A percentile compares a stretch with the other conserved stretches of the same genome.
Evolutionary conservation across 2,888 invertebrate genomes (phyloP).

Genomic region (Ethmia dodecea): DNA sequence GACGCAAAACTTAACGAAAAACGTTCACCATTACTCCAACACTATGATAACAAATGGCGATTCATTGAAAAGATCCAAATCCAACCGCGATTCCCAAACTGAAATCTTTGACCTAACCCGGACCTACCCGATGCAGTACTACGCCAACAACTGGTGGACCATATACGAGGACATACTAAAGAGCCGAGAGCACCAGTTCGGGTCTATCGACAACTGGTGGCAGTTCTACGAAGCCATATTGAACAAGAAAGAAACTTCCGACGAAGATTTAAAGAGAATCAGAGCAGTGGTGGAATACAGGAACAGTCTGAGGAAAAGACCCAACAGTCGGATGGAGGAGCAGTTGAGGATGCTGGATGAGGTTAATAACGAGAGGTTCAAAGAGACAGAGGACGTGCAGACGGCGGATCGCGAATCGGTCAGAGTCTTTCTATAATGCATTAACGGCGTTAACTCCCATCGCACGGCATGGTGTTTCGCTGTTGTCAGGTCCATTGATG

Average conservation of each 20-base stretch:
- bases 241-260: slow-evolving; percentile 41
- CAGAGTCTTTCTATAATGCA: slow-evolving; percentile 35
- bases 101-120: slow-evolving; percentile 62
- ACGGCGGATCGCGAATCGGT: slow-evolving; percentile 58
- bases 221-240: slow-evolving; percentile 59
- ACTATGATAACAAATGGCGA: slow-evolving; percentile 32
- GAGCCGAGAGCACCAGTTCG: slow-evolving; percentile 63
- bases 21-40: slow-evolving; percentile 38
- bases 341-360: slow-evolving; percentile 57
- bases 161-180: slow-evolving; percentile 67
- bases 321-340: slow-evolving; percentile 58
- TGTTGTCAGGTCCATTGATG: background rate
- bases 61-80: slow-evolving; percentile 34
- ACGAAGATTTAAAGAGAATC: slow-evolving; percentile 45
- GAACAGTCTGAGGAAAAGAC: slow-evolving; percentile 35
- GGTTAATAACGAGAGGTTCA: slow-evolving; percentile 51
- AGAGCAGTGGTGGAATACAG: slow-evolving; percentile 41
- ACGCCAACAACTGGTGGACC: slow-evolving; percentile 73
- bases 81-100: slow-evolving; percentile 30
- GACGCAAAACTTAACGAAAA: slow-evolving; percentile 34
- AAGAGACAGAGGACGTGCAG: slow-evolving; percentile 49
- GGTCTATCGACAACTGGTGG: slow-evolving; percentile 72
- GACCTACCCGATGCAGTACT: slow-evolving; percentile 63
- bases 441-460: background rate
- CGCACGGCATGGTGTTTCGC: background rate